These are phyloP conservation scores for Schrankia costaestrigalis DNA, from an alignment of 2,888 invertebrate genomes.

Conservation along the genomic window DNA sequence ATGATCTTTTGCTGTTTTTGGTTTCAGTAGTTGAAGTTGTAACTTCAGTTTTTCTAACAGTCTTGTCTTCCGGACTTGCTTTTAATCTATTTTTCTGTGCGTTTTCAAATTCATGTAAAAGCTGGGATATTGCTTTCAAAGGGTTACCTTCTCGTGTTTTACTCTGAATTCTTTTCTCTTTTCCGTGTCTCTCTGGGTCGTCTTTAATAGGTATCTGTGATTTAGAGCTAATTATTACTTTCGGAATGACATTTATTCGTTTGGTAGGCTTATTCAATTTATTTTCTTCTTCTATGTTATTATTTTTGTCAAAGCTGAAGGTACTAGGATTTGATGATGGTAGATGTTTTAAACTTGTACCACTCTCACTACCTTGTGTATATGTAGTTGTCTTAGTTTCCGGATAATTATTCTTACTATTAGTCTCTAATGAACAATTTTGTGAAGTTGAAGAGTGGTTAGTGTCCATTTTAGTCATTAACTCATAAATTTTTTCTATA, in stretches of 20 bases:
- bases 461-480: slow-evolving; percentile 55
- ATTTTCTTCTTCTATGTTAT: slow-evolving; percentile 9
- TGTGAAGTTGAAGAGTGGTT: too few relatives aligned
- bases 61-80: slow-evolving; percentile 34
- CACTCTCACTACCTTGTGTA: slow-evolving; percentile 54
- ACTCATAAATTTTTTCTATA: slow-evolving; percentile 64
- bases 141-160: slow-evolving; percentile 52
- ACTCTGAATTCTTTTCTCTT: slow-evolving; percentile 24
- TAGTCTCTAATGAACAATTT: slow-evolving; percentile 10
- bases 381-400: slow-evolving; percentile 29
- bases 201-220: slow-evolving; percentile 35
- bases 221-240: slow-evolving; percentile 60
- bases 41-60: slow-evolving; percentile 40
- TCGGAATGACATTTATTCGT: slow-evolving; percentile 44
- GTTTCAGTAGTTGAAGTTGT: slow-evolving; percentile 22
- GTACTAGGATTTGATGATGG: slow-evolving; percentile 50
- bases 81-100: slow-evolving; percentile 56
- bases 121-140: slow-evolving; percentile 64
- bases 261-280: slow-evolving; percentile 21
- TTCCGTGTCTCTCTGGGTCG: slow-evolving; percentile 41
- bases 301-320: slow-evolving; percentile 47
- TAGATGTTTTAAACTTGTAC: slow-evolving; percentile 57
- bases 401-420: slow-evolving; percentile 16
- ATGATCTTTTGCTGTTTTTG: slow-evolving; percentile 32
- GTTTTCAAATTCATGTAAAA: slow-evolving; percentile 62